A percentile compares a stretch with the other conserved stretches of the same genome.
Evolutionary conservation across 2,888 invertebrate genomes (phyloP).

Genomic region (Eristalis pertinax): DNA sequence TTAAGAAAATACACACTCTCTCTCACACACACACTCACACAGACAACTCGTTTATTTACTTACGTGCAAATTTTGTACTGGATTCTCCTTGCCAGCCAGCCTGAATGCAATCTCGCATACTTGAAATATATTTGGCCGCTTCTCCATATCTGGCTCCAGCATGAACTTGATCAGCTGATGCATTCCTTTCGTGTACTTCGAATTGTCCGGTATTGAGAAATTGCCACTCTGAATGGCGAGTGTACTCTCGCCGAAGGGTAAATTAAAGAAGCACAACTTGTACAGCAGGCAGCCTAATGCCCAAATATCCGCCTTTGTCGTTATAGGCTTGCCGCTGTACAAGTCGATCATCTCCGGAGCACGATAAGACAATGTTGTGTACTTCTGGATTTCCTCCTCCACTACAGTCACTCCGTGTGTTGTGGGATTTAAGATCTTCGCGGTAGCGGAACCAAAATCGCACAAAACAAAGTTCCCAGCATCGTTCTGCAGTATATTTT

Average conservation of each 20-base stretch:
- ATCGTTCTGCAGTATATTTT: slow-evolving; percentile 92
- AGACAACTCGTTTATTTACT: slow-evolving; percentile 77
- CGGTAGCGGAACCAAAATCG: slow-evolving; percentile 97
- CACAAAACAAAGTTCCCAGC: slow-evolving; percentile 92
- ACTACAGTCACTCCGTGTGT: slow-evolving; percentile 86
- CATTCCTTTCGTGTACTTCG: slow-evolving; percentile 87
- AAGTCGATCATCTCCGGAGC: slow-evolving; percentile 97
- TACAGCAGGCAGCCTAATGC: slow-evolving; percentile 94
- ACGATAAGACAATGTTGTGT: slow-evolving; percentile 94
- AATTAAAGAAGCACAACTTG: slow-evolving; percentile 93
- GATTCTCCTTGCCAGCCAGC: slow-evolving; percentile 87
- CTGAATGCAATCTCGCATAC: slow-evolving; percentile 89
- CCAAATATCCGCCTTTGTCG: slow-evolving; percentile 95
- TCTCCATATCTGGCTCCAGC: slow-evolving; percentile 91
- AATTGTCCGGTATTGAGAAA: slow-evolving; percentile 91
- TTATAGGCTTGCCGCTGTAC: slow-evolving; percentile 90
- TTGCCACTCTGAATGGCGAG: slow-evolving; percentile 95
- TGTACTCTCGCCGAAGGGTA: slow-evolving; percentile 96
- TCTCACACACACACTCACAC: background rate
- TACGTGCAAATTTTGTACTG: slow-evolving; percentile 91
- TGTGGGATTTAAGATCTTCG: slow-evolving; percentile 87
- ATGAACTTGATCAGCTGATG: slow-evolving; percentile 90
- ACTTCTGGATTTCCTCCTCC: slow-evolving; percentile 93
- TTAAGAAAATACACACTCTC: slow-evolving; percentile 21
- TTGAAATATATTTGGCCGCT: slow-evolving; percentile 93